Evolutionary conservation across 2,797 vertebrate species (phyloP).

Genomic region (Helarctos malayanus): DNA sequence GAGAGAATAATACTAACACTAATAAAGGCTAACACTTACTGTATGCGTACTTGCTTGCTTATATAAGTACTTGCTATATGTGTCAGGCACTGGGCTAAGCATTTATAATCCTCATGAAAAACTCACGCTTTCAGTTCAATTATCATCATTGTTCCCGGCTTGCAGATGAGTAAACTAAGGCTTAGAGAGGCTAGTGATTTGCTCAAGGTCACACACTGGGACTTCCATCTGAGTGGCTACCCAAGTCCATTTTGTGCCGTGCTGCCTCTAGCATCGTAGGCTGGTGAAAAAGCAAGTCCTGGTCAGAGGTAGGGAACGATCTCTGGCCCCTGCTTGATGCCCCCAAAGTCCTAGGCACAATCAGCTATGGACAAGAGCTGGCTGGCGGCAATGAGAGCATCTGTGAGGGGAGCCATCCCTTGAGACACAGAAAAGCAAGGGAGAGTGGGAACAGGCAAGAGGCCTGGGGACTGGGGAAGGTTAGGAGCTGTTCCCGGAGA

Average conservation of each 20-base stretch:
- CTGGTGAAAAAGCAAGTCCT: background rate
- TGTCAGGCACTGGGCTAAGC: background rate
- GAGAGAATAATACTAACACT: background rate
- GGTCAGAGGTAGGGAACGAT: background rate
- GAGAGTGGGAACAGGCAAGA: background rate
- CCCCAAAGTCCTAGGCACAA: background rate
- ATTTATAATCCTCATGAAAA: background rate
- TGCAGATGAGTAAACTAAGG: slow-evolving; percentile 1
- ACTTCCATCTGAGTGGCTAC: background rate
- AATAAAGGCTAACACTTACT: background rate
- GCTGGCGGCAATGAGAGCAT: background rate
- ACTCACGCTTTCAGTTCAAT: background rate
- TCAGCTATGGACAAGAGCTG: background rate
- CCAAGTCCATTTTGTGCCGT: background rate
- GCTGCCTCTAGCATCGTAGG: background rate
- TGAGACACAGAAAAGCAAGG: background rate
- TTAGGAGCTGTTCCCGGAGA: background rate
- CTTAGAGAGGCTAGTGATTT: background rate
- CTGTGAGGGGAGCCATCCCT: background rate
- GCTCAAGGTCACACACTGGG: slow-evolving; percentile 17
- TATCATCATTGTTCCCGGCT: background rate
- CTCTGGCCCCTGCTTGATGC: background rate
- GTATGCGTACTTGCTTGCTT: background rate
- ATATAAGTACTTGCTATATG: background rate
- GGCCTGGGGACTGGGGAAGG: background rate